These are phyloP conservation scores for silkworm (Bombyx mori) DNA, from an alignment of 1,140 invertebrate genomes.

Conservation along the genomic window DNA sequence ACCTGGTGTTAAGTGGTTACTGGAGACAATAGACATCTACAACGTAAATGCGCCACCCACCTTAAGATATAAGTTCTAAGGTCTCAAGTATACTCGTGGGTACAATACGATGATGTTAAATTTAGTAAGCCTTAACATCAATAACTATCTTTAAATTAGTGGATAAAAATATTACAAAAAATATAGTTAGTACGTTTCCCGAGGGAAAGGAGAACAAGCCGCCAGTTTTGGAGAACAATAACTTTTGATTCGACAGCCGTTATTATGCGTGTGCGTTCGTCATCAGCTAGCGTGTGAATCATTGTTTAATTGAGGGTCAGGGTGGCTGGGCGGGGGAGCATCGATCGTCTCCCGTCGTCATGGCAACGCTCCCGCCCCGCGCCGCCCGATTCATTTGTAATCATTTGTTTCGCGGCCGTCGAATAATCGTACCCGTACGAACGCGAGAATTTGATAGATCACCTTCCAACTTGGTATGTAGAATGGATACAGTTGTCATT, in stretches of 20 bases:
- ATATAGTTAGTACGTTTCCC: slow-evolving; percentile 1
- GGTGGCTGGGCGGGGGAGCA: slow-evolving; percentile 26
- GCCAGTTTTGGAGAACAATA: slow-evolving; percentile 6
- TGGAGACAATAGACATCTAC: too few relatives aligned
- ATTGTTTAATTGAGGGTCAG: slow-evolving; percentile 62
- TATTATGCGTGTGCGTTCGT: slow-evolving; percentile 28
- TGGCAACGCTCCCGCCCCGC: slow-evolving; percentile 39
- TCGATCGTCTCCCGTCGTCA: slow-evolving; percentile 64
- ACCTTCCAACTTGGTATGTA: slow-evolving; percentile 6
- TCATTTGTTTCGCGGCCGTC: slow-evolving; percentile 66
- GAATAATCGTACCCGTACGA: slow-evolving; percentile 53
- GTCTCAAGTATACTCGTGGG: too few relatives aligned
- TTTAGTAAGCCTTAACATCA: too few relatives aligned
- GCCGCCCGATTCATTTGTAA: slow-evolving; percentile 63
- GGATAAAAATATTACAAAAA: too few relatives aligned
- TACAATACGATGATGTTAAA: too few relatives aligned
- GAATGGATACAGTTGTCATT: not conserved
- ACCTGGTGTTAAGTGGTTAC: too few relatives aligned
- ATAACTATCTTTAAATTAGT: too few relatives aligned
- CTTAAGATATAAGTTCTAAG: too few relatives aligned
- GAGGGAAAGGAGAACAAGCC: not conserved
- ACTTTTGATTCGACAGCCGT: slow-evolving; percentile 5
- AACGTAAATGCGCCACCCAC: too few relatives aligned
- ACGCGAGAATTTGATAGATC: slow-evolving; percentile 56
- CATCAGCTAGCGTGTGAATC: slow-evolving; percentile 59